A percentile compares a stretch with the other conserved stretches of the same genome.
Evolutionary conservation across 2,888 invertebrate genomes (phyloP).

Genomic region (Scrobipalpa atriplicella): DNA sequence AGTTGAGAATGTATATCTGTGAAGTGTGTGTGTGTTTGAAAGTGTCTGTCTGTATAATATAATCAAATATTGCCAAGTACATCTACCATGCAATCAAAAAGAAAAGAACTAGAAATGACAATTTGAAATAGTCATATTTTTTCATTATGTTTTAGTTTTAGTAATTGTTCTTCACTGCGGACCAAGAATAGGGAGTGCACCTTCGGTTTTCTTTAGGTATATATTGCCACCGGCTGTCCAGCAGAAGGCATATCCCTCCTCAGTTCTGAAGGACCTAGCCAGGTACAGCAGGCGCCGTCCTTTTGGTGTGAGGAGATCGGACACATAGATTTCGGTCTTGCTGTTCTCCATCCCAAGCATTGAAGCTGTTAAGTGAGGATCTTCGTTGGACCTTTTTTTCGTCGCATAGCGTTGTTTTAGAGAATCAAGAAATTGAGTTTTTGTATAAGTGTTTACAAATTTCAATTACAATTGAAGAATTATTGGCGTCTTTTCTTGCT

Average conservation of each 20-base stretch:
- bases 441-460: no score
- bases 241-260: no score
- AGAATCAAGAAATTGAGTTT: not conserved
- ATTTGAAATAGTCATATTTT: not conserved
- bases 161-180: not conserved
- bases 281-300: not conserved
- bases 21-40: no score
- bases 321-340: not conserved
- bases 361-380: not conserved
- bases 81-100: not conserved
- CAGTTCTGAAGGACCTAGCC: not conserved
- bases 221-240: not conserved
- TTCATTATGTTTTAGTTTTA: not conserved
- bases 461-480: no score
- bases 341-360: not conserved
- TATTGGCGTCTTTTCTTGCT: no score
- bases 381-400: not conserved
- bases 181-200: not conserved
- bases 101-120: not conserved
- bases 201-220: not conserved
- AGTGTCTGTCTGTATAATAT: no score
- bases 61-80: no score
- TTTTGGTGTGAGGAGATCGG: slow-evolving; percentile 11
- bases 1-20: no score
- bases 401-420: not conserved